These are phyloP conservation scores for Rhinatrema bivittatum DNA, from an alignment of 2,797 vertebrate genomes.

Conservation along the genomic window DNA sequence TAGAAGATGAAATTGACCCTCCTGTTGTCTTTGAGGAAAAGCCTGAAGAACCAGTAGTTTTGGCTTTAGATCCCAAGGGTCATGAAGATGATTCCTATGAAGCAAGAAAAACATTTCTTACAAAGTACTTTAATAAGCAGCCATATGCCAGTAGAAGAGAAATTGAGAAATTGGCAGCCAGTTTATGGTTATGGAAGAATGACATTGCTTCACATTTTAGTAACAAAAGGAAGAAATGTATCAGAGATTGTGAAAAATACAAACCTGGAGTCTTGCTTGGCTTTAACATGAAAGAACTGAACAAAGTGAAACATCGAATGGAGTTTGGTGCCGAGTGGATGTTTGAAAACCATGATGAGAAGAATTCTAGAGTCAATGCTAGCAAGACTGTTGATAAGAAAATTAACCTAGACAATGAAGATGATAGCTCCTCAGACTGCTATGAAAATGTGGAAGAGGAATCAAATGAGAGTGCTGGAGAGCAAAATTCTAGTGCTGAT, in stretches of 20 bases:
- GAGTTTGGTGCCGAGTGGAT: slow-evolving; percentile 61
- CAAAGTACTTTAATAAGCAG: slow-evolving; percentile 83
- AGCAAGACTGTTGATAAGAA: slow-evolving; percentile 79
- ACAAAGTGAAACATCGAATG: slow-evolving; percentile 78
- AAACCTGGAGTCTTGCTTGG: slow-evolving; percentile 78
- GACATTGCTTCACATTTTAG: slow-evolving; percentile 93
- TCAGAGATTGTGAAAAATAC: slow-evolving; percentile 77
- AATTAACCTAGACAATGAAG: slow-evolving; percentile 68
- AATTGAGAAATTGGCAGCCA: slow-evolving; percentile 87
- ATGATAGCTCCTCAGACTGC: slow-evolving; percentile 68
- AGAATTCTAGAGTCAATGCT: slow-evolving; percentile 70
- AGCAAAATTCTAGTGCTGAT: slow-evolving; percentile 30
- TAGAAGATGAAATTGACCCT: slow-evolving; percentile 61
- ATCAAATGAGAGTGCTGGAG: slow-evolving; percentile 43
- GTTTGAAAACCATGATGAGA: slow-evolving; percentile 65
- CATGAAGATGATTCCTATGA: slow-evolving; percentile 90
- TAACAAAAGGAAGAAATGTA: slow-evolving; percentile 81
- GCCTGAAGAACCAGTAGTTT: slow-evolving; percentile 77
- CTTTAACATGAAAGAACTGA: slow-evolving; percentile 86
- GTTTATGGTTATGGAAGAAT: slow-evolving; percentile 94
- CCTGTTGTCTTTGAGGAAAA: slow-evolving; percentile 70
- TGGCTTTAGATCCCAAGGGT: slow-evolving; percentile 90
- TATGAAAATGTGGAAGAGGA: slow-evolving; percentile 55
- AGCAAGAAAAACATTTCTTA: slow-evolving; percentile 88
- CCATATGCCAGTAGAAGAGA: slow-evolving; percentile 84